phyloP scores from a whole-genome alignment of 2,888 invertebrate species.

The Phania funesta region DNA sequence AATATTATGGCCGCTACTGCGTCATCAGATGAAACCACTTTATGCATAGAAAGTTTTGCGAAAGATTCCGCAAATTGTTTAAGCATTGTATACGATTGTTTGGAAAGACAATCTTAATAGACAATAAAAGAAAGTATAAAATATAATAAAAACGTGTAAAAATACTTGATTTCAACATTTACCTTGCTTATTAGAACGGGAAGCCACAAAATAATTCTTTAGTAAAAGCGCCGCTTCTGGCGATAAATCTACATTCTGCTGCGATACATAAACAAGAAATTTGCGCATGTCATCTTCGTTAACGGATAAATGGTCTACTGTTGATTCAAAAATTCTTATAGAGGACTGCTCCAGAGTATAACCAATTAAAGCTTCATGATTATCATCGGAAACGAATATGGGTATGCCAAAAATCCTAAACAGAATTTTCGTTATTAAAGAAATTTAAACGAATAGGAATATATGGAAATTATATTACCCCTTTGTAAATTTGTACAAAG shows the following conservation, averaged over 20 bases:
- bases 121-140: constrained; percentile 1
- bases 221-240: constrained; percentile 78
- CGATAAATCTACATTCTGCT: constrained; percentile 71
- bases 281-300: constrained; percentile 74
- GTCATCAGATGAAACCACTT: constrained; percentile 75
- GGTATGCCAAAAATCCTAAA: constrained; percentile 79
- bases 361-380: constrained; percentile 73
- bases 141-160: neutral
- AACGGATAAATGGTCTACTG: constrained; percentile 73
- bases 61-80: constrained; percentile 78
- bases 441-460: too few species aligned
- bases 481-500: too few species aligned
- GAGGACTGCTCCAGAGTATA: constrained; percentile 73
- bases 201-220: constrained; percentile 81
- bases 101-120: constrained; percentile 75
- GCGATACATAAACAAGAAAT: constrained; percentile 72
- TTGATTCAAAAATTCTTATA: constrained; percentile 57
- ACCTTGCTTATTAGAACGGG: constrained; percentile 79
- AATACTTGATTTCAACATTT: constrained; percentile 10
- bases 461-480: too few species aligned
- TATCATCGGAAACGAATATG: constrained; percentile 73
- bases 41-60: constrained; percentile 77
- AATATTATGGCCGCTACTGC: constrained; percentile 76
- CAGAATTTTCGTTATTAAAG: neutral
- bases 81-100: constrained; percentile 74